Evolutionary conservation across 1,140 invertebrate species (phyloP).

Genomic region (Archivesica marissinica): DNA sequence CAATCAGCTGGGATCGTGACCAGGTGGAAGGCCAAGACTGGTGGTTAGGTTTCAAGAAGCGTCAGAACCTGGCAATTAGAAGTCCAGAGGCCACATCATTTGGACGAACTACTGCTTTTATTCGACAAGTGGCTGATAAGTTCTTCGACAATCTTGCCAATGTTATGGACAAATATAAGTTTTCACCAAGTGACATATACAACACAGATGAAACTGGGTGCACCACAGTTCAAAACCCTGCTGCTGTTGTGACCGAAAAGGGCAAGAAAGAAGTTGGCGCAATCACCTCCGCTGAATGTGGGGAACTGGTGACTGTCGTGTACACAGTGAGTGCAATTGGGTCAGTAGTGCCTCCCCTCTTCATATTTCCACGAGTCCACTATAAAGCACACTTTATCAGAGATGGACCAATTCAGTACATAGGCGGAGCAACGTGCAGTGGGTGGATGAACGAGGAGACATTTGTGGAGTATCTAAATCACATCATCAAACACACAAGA

Average conservation of each 20-base stretch:
- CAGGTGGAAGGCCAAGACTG: not conserved
- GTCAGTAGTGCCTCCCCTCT: conserved; percentile 70
- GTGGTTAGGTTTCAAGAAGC: not conserved
- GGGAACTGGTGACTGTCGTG: conserved; percentile 74
- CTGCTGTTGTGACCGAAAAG: conserved; percentile 81
- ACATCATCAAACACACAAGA: conserved; percentile 81
- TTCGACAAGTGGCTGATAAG: conserved; percentile 22
- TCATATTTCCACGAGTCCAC: conserved; percentile 13
- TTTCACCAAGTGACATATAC: conserved; percentile 68
- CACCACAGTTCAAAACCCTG: conserved; percentile 83
- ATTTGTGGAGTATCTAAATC: conserved; percentile 80
- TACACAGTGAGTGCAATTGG: conserved; percentile 68
- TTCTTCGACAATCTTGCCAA: conserved; percentile 66
- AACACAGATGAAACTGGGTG: conserved; percentile 85
- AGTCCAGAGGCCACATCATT: conserved; percentile 63
- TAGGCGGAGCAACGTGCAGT: conserved; percentile 46
- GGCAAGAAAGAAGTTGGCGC: conserved; percentile 83
- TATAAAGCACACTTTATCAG: conserved; percentile 81
- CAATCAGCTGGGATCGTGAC: conserved; percentile 3
- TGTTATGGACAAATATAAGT: conserved; percentile 80
- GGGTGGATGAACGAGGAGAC: conserved; percentile 52
- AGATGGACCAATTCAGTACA: conserved; percentile 65
- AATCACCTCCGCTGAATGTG: conserved; percentile 83
- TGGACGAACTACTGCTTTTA: conserved; percentile 50
- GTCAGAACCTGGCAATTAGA: conserved; percentile 10